Evolutionary conservation across 1,140 invertebrate genomes (phyloP), one percentile per base, ranked within the genome.

Genomic region (Drosophila grimshawi): DNA sequence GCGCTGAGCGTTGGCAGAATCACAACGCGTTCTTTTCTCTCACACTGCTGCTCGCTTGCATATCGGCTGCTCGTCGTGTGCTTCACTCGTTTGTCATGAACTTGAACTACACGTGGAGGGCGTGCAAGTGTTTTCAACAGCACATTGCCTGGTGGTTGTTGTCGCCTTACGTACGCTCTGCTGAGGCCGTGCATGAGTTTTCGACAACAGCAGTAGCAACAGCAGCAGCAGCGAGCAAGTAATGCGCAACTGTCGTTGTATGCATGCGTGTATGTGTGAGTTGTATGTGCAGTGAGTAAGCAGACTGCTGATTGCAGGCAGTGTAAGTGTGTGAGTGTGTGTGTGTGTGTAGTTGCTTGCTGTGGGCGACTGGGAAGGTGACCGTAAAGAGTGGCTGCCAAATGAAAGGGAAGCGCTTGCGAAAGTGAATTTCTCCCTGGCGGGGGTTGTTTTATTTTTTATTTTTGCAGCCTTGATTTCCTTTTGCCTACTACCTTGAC

Each of bases 81-180:
- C 73, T 69, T 68, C 74, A 73, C 65, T 89, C 75, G 59, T 73
- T 78, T 73, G 68, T 85, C 76, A 73, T 92, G 90, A 92, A 92
- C 90, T 92, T 92, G 90, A 92, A 92, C 90, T 92, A 92, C 91
- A 92, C 91, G 91, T 92, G 91, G 91, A 91, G 91, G 91, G 46
- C 80, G 77, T 91, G 85, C 85, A 81, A 64, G 62, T 19, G 59
- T 79, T 91, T 91, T 85, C 69, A 55, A 90, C 88, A 57, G 41
- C 60, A 33, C 46, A 27, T 45, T 53, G 71, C 60, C 49, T 27
- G 57, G 5, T 61, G 41, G 33, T 11, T 60, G 33, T 11, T 60
- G 41, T 19, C 43, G 29, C 39, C 56, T 63, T 53, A 46, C 8
- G 37, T 56, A 43, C 7, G 52, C 10, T 41, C 3, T 3, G 41